Percentiles rank a stretch among this genome's conserved stretches.
Evolutionary conservation across 1,140 invertebrate species (phyloP).

Genomic region (Zaprionus ghesquierei): DNA sequence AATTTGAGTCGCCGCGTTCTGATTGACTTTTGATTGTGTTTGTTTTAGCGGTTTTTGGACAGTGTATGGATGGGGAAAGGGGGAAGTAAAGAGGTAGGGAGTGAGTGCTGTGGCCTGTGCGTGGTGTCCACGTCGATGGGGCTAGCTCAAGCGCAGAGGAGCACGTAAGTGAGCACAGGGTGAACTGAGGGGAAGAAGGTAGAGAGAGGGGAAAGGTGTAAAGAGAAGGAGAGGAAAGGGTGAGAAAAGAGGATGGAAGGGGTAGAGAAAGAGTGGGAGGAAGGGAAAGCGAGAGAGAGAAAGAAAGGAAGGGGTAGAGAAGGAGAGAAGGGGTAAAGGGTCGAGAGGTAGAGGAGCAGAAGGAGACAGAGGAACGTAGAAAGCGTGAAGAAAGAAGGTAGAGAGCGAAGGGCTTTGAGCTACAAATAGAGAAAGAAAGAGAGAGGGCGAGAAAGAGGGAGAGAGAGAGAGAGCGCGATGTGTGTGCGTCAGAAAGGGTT

Average conservation of each 20-base stretch:
- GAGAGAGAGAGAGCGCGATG: neutral
- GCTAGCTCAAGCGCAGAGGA: slow-evolving; percentile 11
- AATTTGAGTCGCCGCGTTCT: neutral
- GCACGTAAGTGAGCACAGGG: neutral
- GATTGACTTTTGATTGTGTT: neutral
- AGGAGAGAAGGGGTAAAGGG: neutral
- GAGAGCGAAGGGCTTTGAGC: neutral
- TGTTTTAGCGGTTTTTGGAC: neutral
- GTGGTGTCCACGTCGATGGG: neutral
- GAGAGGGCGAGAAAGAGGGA: neutral
- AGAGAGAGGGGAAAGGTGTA: neutral
- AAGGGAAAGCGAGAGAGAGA: neutral
- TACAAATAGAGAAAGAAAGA: neutral
- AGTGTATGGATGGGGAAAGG: neutral
- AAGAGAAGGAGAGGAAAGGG: neutral
- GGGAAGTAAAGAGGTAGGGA: neutral
- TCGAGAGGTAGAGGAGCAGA: no score
- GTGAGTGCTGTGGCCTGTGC: neutral
- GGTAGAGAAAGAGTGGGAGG: no score
- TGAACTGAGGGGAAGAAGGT: neutral
- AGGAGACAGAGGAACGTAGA: neutral
- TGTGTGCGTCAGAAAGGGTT: slow-evolving; percentile 8
- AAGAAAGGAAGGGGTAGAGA: neutral
- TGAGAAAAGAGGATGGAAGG: neutral
- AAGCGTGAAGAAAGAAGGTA: neutral